phyloP scores from a whole-genome alignment of 2,888 invertebrate species.

The Drosophila subsilvestris region DNA sequence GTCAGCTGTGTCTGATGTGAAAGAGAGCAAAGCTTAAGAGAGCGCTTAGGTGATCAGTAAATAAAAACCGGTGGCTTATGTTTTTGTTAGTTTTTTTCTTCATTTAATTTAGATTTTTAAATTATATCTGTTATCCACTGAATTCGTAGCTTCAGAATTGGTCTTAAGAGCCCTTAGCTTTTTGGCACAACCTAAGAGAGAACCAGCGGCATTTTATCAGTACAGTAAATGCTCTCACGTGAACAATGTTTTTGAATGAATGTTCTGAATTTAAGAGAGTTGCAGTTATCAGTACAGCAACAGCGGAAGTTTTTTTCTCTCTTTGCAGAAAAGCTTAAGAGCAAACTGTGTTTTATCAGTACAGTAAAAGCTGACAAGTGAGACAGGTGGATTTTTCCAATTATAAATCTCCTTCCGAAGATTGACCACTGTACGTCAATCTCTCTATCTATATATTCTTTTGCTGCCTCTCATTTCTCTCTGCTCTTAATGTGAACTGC shows the following conservation, averaged over 20 bases:
- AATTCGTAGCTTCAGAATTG: not conserved
- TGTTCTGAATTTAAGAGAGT: not conserved
- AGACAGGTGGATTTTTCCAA: not conserved
- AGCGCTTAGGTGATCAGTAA: not conserved
- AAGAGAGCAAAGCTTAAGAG: constrained; percentile 32
- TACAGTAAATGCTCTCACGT: constrained; percentile 29
- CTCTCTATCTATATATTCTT: constrained; percentile 20
- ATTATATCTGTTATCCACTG: not conserved
- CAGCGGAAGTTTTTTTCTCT: not conserved
- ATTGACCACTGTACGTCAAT: constrained; percentile 1
- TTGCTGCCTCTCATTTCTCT: constrained; percentile 6
- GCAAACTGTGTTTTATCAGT: not conserved
- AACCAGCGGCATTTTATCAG: constrained; percentile 52
- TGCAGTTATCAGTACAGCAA: not conserved
- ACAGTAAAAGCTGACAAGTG: not conserved
- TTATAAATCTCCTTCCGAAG: not conserved
- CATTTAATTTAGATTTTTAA: not conserved
- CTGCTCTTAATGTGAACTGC: constrained; percentile 10
- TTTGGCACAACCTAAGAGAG: constrained; percentile 27
- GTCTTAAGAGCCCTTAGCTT: not conserved
- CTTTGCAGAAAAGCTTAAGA: not conserved
- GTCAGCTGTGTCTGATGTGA: constrained; percentile 43
- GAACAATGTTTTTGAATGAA: not conserved
- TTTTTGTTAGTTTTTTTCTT: not conserved
- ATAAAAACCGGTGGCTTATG: not conserved